Conservation (phyloP, 2,888 invertebrate genomes). For the Drosophila falleni region DNA sequence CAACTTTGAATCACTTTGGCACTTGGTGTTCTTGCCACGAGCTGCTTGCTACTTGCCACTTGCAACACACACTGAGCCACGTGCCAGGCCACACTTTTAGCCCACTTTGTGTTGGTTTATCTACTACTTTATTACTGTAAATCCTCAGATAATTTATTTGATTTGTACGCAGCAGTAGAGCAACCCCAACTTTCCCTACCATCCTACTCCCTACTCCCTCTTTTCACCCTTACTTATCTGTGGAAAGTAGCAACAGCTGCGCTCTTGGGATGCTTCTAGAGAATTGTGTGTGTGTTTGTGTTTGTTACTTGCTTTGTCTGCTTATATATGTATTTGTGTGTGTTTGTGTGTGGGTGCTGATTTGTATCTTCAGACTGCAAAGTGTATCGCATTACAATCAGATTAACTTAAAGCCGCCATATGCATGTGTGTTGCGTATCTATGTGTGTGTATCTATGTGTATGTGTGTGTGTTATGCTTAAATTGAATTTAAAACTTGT, state of each 20-base stretch:
- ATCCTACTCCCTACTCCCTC: not conserved
- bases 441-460: slow-evolving; percentile 9
- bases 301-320: slow-evolving; percentile 17
- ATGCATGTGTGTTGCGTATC: slow-evolving; percentile 8
- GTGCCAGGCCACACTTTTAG: slow-evolving; percentile 53
- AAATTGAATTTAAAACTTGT: slow-evolving; percentile 74
- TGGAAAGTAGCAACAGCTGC: slow-evolving; percentile 72
- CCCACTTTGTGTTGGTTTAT: slow-evolving; percentile 70
- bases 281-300: slow-evolving; percentile 37
- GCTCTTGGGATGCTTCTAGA: slow-evolving; percentile 28
- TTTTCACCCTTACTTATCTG: not conserved
- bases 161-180: slow-evolving; percentile 65
- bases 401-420: slow-evolving; percentile 73
- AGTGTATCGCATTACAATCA: slow-evolving; percentile 79
- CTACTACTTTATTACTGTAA: slow-evolving; percentile 79
- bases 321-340: slow-evolving; percentile 29
- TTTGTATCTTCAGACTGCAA: slow-evolving; percentile 76
- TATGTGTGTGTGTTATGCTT: slow-evolving; percentile 26
- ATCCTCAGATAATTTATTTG: slow-evolving; percentile 78
- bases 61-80: slow-evolving; percentile 38
- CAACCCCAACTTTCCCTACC: slow-evolving; percentile 19
- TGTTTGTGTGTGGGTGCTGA: slow-evolving; percentile 66
- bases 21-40: slow-evolving; percentile 21
- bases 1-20: slow-evolving; percentile 32
- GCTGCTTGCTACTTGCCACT: not conserved